phyloP scores from a whole-genome alignment of 1,140 invertebrate genomes.

The Acromyrmex charruanus region DNA sequence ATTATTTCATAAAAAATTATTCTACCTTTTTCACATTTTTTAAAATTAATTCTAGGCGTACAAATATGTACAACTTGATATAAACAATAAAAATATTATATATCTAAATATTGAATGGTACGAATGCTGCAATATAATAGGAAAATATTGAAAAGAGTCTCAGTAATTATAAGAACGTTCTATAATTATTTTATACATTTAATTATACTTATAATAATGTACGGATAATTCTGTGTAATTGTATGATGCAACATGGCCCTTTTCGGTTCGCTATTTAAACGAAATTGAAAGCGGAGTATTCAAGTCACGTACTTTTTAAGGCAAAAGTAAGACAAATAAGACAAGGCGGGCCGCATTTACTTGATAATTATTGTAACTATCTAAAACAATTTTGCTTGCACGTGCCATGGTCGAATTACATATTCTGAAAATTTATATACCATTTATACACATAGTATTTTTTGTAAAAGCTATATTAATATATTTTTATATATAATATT shows the following conservation, averaged over 20 bases:
- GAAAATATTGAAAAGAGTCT: background rate
- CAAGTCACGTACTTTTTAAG: constrained; percentile 35
- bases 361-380: constrained; percentile 25
- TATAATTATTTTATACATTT: constrained; percentile 4
- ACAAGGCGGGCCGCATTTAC: background rate
- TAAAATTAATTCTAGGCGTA: no score
- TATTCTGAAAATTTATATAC: background rate
- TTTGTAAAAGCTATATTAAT: background rate
- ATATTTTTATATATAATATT: background rate
- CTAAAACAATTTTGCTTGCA: constrained; percentile 17
- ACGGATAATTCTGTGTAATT: constrained; percentile 8
- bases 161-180: background rate
- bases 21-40: no score
- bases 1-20: no score
- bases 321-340: constrained; percentile 42
- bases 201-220: background rate
- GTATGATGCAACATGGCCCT: background rate
- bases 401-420: background rate
- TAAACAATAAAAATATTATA: background rate
- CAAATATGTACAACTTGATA: background rate
- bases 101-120: background rate
- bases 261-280: background rate
- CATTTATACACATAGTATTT: background rate
- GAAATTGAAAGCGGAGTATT: constrained; percentile 31
- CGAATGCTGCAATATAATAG: background rate